Evolutionary conservation across 1,140 invertebrate species (phyloP).

Genomic region (Diploscapter pachys): DNA sequence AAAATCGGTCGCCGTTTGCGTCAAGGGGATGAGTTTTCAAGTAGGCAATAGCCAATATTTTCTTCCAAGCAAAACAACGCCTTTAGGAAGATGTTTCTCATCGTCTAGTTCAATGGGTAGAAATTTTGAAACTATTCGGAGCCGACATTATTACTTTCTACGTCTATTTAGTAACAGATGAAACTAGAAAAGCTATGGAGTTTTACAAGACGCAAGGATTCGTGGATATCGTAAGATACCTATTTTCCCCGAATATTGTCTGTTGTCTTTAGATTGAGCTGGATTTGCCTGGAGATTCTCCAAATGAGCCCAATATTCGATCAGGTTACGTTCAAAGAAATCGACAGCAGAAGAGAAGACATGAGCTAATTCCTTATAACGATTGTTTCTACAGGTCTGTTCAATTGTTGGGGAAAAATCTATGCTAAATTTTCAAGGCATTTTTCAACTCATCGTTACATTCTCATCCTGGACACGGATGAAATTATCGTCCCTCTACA

Average conservation of each 20-base stretch:
- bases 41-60: constrained; percentile 10
- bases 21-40: constrained; percentile 85
- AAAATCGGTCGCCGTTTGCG: constrained; percentile 76
- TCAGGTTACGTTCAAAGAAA: constrained; percentile 61
- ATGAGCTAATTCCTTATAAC: constrained; percentile 92
- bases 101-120: constrained; percentile 88
- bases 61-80: not conserved
- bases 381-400: constrained; percentile 87
- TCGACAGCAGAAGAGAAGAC: constrained; percentile 82
- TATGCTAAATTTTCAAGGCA: constrained; percentile 34
- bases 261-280: constrained; percentile 68
- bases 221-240: constrained; percentile 67
- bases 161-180: constrained; percentile 81
- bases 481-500: constrained; percentile 88
- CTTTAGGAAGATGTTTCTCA: constrained; percentile 76
- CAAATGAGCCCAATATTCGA: constrained; percentile 73
- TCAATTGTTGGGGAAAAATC: constrained; percentile 15
- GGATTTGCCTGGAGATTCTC: constrained; percentile 82
- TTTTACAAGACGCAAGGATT: constrained; percentile 75
- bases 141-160: constrained; percentile 90
- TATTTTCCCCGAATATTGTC: not conserved
- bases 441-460: constrained; percentile 74
- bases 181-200: constrained; percentile 80
- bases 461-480: constrained; percentile 84
- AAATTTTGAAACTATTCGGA: constrained; percentile 77